Evolutionary conservation across 2,888 invertebrate species (phyloP), one percentile per base, ranked within the genome.

Genomic region (Sacculina carcini): DNA sequence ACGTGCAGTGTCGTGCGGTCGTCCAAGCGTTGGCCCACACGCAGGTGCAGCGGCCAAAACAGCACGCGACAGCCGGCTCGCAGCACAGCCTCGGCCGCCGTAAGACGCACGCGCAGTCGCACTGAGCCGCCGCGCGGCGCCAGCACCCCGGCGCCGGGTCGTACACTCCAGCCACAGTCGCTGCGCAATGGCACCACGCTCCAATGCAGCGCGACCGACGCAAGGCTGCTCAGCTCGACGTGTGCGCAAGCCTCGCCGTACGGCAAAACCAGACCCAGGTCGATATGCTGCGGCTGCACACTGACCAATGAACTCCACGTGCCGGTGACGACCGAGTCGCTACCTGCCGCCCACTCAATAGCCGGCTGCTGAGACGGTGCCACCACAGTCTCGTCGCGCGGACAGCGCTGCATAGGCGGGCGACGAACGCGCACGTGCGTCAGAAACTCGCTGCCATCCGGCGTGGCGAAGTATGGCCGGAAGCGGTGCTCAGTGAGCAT

Each of bases 401-500:
- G n/a, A n/a, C n/a, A n/a, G 3, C 28, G 7, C 3, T n/a, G 9
- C 9, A 4, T 2, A n/a, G 44, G 28, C 16, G 44, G 16, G 3
- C 28, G 28, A 16, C 14, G n/a, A 26, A 28, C 16, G 3, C 28
- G 44, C 44, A 44, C 16, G 16, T 26, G 16, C 9, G 14, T 16
- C 44, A 44, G 44, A 19, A 44, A 44, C 44, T 44, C 28, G 44
- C 44, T 26, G 16, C 44, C 44, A 19, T 28, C 28, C 44, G 44
- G 2, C 16, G 44, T 44, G 16, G 29, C 16, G 28, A 44, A 44
- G 44, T 28, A 44, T 7, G n/a, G n/a, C 44, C 28, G 44, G 28
- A 44, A 44, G 28, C 44, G 44, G 44, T 9, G 44, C 16, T 19
- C 16, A 2, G 16, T n/a, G 28, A 44, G 44, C 44, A 28, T 28